These are phyloP conservation scores for Anolis sagrei DNA, from an alignment of 2,113 vertebrate genomes.

Conservation along the genomic window DNA sequence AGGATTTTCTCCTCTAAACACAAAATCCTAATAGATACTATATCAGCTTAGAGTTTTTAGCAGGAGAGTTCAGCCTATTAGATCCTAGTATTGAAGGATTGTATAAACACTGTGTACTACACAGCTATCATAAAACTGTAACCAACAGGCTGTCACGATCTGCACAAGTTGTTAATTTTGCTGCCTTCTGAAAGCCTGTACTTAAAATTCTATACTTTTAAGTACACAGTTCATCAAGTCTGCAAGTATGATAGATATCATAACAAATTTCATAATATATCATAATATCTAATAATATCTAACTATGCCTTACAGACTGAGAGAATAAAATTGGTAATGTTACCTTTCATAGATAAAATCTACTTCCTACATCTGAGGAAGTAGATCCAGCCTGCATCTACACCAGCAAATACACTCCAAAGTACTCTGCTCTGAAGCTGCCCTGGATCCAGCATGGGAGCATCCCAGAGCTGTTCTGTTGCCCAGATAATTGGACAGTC, in stretches of 20 bases:
- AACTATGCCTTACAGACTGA: no score
- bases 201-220: neutral
- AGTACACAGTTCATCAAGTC: neutral
- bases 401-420: no score
- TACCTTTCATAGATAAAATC: no score
- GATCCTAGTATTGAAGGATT: slow-evolving; percentile 45
- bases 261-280: no score
- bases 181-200: neutral
- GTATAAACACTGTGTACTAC: neutral
- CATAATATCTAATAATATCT: no score
- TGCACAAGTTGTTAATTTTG: neutral
- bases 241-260: neutral
- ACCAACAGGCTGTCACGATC: neutral
- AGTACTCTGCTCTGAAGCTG: no score
- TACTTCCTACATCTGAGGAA: no score
- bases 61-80: slow-evolving; percentile 46
- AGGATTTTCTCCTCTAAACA: slow-evolving; percentile 21
- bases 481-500: no score
- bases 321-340: no score
- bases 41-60: slow-evolving; percentile 20
- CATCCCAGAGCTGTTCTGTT: no score
- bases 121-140: slow-evolving; percentile 24
- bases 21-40: slow-evolving; percentile 52
- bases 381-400: no score
- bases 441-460: no score